These are phyloP conservation scores for Tachystola acroxantha DNA, from an alignment of 2,888 invertebrate species.

Conservation along the genomic window DNA sequence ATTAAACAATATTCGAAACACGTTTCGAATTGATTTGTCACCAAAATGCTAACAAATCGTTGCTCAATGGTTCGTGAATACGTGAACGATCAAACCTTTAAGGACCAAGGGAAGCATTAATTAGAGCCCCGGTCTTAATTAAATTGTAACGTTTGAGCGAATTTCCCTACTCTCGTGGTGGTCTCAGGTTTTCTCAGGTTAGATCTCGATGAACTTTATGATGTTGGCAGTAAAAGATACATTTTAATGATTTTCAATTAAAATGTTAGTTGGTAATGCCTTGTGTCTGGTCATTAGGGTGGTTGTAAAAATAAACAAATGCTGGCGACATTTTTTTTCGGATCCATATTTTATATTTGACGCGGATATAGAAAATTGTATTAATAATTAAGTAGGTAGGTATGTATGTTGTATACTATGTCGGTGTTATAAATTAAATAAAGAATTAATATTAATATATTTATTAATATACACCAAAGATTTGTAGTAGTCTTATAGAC, in stretches of 20 bases:
- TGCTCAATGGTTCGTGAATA: constrained; percentile 44
- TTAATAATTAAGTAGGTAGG: no score
- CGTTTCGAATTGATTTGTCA: constrained; percentile 22
- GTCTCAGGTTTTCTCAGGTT: constrained; percentile 43
- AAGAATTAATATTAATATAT: no score
- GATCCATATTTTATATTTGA: no score
- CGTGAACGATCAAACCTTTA: constrained; percentile 22
- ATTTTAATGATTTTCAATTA: constrained; percentile 39
- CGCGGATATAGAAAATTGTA: no score
- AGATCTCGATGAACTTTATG: constrained; percentile 39
- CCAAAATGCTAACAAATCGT: constrained; percentile 33
- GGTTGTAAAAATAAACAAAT: constrained; percentile 21
- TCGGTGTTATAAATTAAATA: no score
- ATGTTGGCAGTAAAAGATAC: constrained; percentile 40
- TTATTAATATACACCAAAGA: no score
- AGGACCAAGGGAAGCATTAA: constrained; percentile 45
- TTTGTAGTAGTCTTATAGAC: no score
- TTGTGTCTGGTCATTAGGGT: constrained; percentile 27
- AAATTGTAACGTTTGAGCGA: constrained; percentile 74
- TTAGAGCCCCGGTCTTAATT: constrained; percentile 55
- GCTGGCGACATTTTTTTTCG: constrained; percentile 28
- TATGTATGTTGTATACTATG: no score
- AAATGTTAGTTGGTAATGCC: constrained; percentile 16
- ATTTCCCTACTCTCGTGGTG: constrained; percentile 54
- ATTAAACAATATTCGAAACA: constrained; percentile 12